Conservation (phyloP, 1,140 invertebrate genomes). For the Eumeta japonica region DNA sequence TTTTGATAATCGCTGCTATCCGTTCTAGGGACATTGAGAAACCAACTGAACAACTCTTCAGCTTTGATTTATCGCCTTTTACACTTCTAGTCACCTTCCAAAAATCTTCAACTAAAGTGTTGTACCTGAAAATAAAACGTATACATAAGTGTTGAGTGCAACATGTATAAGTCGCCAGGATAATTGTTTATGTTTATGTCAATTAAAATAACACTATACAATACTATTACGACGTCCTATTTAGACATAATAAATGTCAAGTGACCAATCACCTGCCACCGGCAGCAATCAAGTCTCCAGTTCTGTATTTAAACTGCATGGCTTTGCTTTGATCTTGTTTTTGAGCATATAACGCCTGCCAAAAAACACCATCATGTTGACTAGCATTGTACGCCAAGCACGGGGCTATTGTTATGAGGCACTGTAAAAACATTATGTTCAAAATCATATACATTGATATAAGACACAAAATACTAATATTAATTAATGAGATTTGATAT, state of each 20-base stretch:
- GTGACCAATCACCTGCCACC: conserved; percentile 47
- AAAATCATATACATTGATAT: no score
- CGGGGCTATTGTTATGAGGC: conserved; percentile 35
- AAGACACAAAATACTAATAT: no score
- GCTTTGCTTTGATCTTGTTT: no score
- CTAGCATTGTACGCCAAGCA: conserved; percentile 39
- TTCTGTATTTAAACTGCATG: conserved; percentile 26
- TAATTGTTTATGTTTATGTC: no score
- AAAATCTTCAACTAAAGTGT: conserved; percentile 39
- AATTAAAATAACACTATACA: no score
- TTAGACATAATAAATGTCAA: no score
- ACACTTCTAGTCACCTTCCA: conserved; percentile 31
- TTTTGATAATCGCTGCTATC: conserved; percentile 32
- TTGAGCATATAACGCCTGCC: conserved; percentile 31
- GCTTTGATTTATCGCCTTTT: conserved; percentile 23
- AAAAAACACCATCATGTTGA: conserved; percentile 40
- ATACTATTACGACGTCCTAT: no score
- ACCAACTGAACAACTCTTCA: conserved; percentile 29
- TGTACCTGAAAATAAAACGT: no score
- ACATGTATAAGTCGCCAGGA: no score
- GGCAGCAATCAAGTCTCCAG: conserved; percentile 33
- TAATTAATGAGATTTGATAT: no score
- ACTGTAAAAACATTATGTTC: no score
- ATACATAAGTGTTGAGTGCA: no score
- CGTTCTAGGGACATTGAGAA: conserved; percentile 41